Evolutionary conservation across 92 coral and sea anemone species (phyloP).

Genomic region (Hydrozoanthus gracilis): DNA sequence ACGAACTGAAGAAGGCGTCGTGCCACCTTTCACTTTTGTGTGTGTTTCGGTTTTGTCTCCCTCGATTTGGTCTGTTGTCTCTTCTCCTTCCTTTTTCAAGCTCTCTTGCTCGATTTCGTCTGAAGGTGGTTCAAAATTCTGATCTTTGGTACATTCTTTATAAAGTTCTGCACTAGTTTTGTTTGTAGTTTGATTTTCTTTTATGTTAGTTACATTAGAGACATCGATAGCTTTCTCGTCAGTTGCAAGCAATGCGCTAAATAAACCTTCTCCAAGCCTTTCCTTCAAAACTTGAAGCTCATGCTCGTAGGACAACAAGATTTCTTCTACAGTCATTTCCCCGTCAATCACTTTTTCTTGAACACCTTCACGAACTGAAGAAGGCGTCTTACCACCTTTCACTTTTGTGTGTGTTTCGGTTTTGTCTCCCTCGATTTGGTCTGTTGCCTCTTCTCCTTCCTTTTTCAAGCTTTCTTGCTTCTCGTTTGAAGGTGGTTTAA

Average conservation of each 20-base stretch:
- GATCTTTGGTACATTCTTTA: background rate
- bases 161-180: background rate
- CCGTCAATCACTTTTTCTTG: conserved; percentile 45
- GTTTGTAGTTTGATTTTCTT: background rate
- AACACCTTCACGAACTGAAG: background rate
- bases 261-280: conserved; percentile 63
- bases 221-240: background rate
- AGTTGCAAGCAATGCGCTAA: conserved; percentile 33
- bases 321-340: conserved; percentile 64
- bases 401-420: background rate
- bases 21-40: background rate
- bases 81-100: background rate
- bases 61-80: background rate
- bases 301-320: conserved; percentile 64
- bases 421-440: background rate
- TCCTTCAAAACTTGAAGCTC: conserved; percentile 57
- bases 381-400: background rate
- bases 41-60: background rate
- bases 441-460: background rate
- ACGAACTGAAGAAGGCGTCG: background rate
- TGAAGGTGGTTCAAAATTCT: background rate
- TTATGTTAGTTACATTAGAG: background rate
- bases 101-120: background rate
- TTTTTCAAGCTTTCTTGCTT: background rate
- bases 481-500: background rate